A percentile compares a stretch with the other conserved stretches of the same genome.
Conservation (phyloP, 1,140 invertebrate genomes). For the Conopomorpha cramerella region DNA sequence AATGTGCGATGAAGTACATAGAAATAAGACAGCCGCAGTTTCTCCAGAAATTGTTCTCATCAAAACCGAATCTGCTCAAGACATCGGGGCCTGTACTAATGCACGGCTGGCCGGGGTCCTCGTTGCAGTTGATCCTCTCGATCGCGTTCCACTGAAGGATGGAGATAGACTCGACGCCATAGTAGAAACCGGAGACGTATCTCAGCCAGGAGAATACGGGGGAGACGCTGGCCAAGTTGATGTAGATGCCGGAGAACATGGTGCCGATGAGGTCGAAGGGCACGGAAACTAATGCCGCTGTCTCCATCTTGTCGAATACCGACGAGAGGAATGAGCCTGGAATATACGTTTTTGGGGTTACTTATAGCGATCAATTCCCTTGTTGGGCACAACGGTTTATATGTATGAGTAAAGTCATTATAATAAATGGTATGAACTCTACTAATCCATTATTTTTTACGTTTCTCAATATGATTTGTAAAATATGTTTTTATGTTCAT, state of each 20-base stretch:
- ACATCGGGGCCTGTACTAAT: slow-evolving; percentile 30
- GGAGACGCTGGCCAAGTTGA: slow-evolving; percentile 63
- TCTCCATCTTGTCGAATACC: slow-evolving; percentile 67
- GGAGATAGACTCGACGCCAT: slow-evolving; percentile 70
- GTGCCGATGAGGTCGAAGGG: slow-evolving; percentile 67
- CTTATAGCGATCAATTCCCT: too few relatives aligned
- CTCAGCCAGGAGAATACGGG: slow-evolving; percentile 55
- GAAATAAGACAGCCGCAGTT: slow-evolving; percentile 25
- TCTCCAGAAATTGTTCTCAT: slow-evolving; percentile 23
- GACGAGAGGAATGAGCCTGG: slow-evolving; percentile 67
- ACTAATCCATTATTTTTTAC: too few relatives aligned
- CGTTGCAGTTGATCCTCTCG: slow-evolving; percentile 59
- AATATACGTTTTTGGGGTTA: too few relatives aligned
- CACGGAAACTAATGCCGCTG: slow-evolving; percentile 65
- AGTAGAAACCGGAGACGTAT: slow-evolving; percentile 72
- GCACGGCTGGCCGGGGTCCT: slow-evolving; percentile 32
- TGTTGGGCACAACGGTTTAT: too few relatives aligned
- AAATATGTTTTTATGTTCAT: too few relatives aligned
- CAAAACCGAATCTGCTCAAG: slow-evolving; percentile 30
- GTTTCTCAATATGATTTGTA: too few relatives aligned
- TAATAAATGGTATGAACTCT: too few relatives aligned
- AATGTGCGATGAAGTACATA: slow-evolving; percentile 28
- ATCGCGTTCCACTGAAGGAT: slow-evolving; percentile 71
- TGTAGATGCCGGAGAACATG: slow-evolving; percentile 67
- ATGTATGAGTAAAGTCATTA: too few relatives aligned